Evolutionary conservation across 2,113 vertebrate genomes (phyloP).

Genomic region (Varanus komodoensis): DNA sequence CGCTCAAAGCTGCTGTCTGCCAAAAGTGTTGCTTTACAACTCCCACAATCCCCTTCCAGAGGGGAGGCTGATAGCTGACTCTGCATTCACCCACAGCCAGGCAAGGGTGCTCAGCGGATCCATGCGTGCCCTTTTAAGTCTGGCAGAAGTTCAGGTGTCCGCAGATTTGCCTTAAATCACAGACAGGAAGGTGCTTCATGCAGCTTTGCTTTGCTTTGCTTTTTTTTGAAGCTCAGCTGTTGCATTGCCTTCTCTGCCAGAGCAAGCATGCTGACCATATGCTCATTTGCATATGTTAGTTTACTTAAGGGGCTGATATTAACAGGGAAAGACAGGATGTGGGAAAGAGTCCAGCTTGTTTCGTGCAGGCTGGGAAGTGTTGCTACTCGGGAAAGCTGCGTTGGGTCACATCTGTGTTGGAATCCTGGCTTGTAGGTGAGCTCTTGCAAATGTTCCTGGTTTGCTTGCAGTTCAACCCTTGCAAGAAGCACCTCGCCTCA

Average conservation of each 20-base stretch:
- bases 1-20: too few relatives aligned
- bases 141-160: neutral
- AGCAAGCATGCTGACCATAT: neutral
- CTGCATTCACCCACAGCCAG: neutral
- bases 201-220: neutral
- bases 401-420: neutral
- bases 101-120: neutral
- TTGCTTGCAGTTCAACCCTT: neutral
- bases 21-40: too few relatives aligned
- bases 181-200: neutral
- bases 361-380: too few relatives aligned
- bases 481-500: neutral
- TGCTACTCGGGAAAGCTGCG: neutral
- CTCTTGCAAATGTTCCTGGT: neutral
- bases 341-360: neutral
- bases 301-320: conserved; percentile 4
- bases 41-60: too few relatives aligned
- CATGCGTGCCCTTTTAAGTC: too few relatives aligned
- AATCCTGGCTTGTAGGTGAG: too few relatives aligned
- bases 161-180: neutral
- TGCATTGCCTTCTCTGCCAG: neutral
- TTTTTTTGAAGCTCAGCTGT: neutral
- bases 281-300: conserved; percentile 6
- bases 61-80: neutral
- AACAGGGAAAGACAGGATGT: neutral